A percentile compares a stretch with the other conserved stretches of the same genome.
Evolutionary conservation across 2,888 invertebrate species (phyloP).

Genomic region (Acrocyrtus sp.): DNA sequence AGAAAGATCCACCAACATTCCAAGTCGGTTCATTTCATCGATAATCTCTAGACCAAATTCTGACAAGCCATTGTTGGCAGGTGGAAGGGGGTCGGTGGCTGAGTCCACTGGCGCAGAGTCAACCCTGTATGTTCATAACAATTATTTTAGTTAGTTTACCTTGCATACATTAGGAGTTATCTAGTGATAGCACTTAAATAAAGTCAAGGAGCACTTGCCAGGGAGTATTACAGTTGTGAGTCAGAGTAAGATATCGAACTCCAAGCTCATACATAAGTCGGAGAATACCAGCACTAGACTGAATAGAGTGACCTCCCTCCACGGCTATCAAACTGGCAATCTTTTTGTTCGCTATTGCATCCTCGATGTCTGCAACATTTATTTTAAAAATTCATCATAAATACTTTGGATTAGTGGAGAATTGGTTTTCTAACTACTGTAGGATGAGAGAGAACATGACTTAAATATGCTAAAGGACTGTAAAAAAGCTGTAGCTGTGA

Average conservation of each 20-base stretch:
- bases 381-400: too few relatives aligned
- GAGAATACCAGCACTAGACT: conserved; percentile 87
- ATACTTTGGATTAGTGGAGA: too few relatives aligned
- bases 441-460: too few relatives aligned
- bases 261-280: conserved; percentile 90
- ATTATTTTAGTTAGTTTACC: conserved; percentile 5
- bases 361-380: conserved; percentile 66
- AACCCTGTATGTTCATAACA: conserved; percentile 31
- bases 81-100: conserved; percentile 27
- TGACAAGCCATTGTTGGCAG: conserved; percentile 53
- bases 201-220: too few relatives aligned
- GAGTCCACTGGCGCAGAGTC: conserved; percentile 57
- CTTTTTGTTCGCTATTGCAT: conserved; percentile 68
- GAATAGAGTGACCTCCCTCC: conserved; percentile 92
- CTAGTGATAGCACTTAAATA: conserved; percentile 27
- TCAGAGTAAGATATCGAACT: conserved; percentile 88
- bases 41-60: conserved; percentile 56
- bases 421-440: too few relatives aligned
- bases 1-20: conserved; percentile 76
- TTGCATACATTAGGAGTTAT: background rate
- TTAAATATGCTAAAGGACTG: too few relatives aligned
- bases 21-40: conserved; percentile 75
- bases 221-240: conserved; percentile 90
- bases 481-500: background rate
- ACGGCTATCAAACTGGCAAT: conserved; percentile 77